Conservation (phyloP, 2,113 vertebrate genomes). For the Mellivora capensis region DNA sequence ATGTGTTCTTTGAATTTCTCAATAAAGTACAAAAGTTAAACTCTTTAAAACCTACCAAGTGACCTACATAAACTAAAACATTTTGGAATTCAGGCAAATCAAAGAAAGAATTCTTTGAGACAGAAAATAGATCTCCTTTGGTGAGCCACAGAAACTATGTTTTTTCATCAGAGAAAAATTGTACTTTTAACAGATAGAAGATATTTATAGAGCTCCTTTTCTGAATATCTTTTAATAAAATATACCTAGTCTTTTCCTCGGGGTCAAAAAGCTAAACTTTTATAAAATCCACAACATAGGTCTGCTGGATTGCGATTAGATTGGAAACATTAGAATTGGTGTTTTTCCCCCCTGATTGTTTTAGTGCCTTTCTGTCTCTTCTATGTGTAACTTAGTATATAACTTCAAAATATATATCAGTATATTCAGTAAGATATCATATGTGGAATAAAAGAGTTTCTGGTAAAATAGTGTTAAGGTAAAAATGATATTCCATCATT, state of each 20-base stretch:
- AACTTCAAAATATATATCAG: not conserved
- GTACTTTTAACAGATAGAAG: not conserved
- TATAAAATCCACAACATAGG: not conserved
- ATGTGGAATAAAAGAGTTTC: not conserved
- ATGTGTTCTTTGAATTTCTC: not conserved
- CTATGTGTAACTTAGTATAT: not conserved
- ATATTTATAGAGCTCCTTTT: not conserved
- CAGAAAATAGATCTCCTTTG: not conserved
- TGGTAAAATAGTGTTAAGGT: not conserved
- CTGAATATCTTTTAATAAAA: not conserved
- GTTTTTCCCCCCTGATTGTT: not conserved
- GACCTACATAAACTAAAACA: not conserved
- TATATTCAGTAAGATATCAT: not conserved
- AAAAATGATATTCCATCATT: not conserved
- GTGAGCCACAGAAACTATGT: not conserved
- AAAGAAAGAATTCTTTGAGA: not conserved
- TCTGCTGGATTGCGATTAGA: not conserved
- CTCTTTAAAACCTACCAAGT: not conserved
- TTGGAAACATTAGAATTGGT: not conserved
- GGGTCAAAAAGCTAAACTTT: not conserved
- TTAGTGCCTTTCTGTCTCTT: not conserved
- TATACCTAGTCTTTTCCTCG: not conserved
- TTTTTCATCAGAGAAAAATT: not conserved
- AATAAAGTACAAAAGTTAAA: slow-evolving; percentile 5
- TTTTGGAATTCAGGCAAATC: not conserved